Evolutionary conservation across 2,797 vertebrate genomes (phyloP), one percentile per base, ranked within the genome.

Genomic region (Rhodeus uyekii): DNA sequence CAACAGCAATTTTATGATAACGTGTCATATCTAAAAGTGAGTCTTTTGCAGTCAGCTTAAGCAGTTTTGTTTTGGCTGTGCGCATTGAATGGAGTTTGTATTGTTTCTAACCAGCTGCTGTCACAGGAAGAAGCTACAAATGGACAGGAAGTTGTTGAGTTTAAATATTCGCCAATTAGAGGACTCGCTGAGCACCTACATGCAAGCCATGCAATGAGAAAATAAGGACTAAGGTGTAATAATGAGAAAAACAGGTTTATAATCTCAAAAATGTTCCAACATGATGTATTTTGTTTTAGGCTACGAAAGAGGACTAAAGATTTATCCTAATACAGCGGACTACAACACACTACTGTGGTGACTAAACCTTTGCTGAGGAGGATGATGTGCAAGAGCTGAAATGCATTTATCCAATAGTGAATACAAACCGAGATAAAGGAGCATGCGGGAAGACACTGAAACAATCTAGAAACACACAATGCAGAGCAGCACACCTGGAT

Each of bases 91-190:
- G 42, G 19, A 22, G 46, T 24, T 36, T 74, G 7, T 10, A 68
- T 86, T 85, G 81, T 86, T 42, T 22, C 85, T 86, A 87, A 90
- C 84, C 83, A 65, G 67, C 64, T 71, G 38, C 76, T 67, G 75
- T 55, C 32, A 89, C 90, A 92, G 92, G 93, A 93, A 93, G 90
- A 63, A 27, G 34, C 76, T 55, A 7, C 24, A 67, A 87, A 32
- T 55, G 65, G 44, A 85, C 87, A 92, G 93, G 93, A 94, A 92
- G 91, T 91, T 87, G 88, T 91, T 89, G 81, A 88, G 87, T 86
- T 88, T 78, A 89, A 87, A 88, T 83, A 64, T 72, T 76, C 84
- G 74, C 86, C 90, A 91, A 94, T 91, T 90, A 93, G 85, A 85
- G 79, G 64, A 88, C 88, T 92, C 93, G 92, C 90, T 85, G 87